Evolutionary conservation across 1,140 invertebrate species (phyloP).

Genomic region (Drosophila rufa): DNA sequence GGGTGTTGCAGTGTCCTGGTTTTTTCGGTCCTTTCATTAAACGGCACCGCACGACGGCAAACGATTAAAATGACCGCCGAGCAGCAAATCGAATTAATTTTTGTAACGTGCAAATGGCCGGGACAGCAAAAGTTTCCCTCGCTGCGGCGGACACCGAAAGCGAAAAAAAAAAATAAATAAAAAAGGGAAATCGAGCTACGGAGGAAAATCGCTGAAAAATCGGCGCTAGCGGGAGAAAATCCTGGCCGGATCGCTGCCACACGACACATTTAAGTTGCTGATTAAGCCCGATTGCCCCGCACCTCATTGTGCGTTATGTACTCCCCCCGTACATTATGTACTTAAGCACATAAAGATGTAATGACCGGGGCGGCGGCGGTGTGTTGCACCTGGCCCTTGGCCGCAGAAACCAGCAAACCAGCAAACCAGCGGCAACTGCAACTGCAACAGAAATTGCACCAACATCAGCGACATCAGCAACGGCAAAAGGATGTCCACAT

Average conservation of each 20-base stretch:
- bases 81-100: conserved; percentile 85
- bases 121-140: conserved; percentile 48
- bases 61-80: conserved; percentile 82
- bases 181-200: not conserved
- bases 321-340: conserved; percentile 66
- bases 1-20: conserved; percentile 34
- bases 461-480: not conserved
- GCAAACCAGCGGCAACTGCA: conserved; percentile 1
- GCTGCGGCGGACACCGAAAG: conserved; percentile 2
- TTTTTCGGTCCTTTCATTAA: conserved; percentile 70
- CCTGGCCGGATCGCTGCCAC: conserved; percentile 62
- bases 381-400: conserved; percentile 42
- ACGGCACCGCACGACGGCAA: conserved; percentile 65
- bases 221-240: conserved; percentile 44
- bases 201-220: conserved; percentile 6
- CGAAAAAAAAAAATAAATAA: not conserved
- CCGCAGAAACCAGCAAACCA: conserved; percentile 46
- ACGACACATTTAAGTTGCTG: conserved; percentile 83
- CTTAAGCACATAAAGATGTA: conserved; percentile 79
- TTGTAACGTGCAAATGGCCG: conserved; percentile 82
- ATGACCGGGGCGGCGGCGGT: conserved; percentile 45
- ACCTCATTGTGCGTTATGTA: conserved; percentile 18
- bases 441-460: not conserved
- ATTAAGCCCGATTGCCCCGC: conserved; percentile 59
- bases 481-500: conserved; percentile 28